Base-by-base conservation (phyloP, 2,113 vertebrate genomes). In the Dasyprocta punctata region DNA sequence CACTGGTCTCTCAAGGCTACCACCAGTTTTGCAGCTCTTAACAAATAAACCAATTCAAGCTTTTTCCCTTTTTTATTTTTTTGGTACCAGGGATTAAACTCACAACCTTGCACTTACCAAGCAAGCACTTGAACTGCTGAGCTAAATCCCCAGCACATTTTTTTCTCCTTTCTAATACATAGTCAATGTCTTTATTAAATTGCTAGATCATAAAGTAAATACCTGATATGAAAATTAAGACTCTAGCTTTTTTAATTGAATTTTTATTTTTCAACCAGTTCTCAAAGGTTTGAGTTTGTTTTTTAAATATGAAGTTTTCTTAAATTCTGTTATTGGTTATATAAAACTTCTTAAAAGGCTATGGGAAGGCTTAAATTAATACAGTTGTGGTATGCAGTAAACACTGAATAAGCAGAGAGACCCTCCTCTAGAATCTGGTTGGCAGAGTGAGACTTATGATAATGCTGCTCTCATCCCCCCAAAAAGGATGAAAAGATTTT, bases 291-390 rank as follows among this genome's bases (percentile, higher is more conserved):
- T 83, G 22, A 1, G 11, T n/a, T n/a, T n/a, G n/a, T 14, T 44
- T 71, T 71, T 61, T 52, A 67, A 67, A 67, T 33, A 67, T 4
- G 65, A 92, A 58, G 19, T 85, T 92, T 85, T 65, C 71, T 87
- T 96, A 93, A 92, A 86, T 65, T 83, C 73, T 83, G 71, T 60
- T 28, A 52, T 75, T 93, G 87, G 24, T 60, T 88, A 83, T 30
- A 69, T 44, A 33, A 83, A 58, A 12, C 36, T 86, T 91, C 58
- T 86, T 63, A 58, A 86, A 95, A 36, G 58, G 49, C 86, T 96
- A 89, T 95, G 28, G 44, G n/a, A 93, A 92, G 22, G 24, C 17
- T 95, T 96, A 93, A 86, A 84, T 71, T 94, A 83, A 81, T 73
- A 69, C 8, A 85, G 38, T 73, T 90, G n/a, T 89, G 26, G 56